These are phyloP conservation scores for Pseudolaguvia tuberculata DNA, from an alignment of 2,113 vertebrate species.

Conservation along the genomic window DNA sequence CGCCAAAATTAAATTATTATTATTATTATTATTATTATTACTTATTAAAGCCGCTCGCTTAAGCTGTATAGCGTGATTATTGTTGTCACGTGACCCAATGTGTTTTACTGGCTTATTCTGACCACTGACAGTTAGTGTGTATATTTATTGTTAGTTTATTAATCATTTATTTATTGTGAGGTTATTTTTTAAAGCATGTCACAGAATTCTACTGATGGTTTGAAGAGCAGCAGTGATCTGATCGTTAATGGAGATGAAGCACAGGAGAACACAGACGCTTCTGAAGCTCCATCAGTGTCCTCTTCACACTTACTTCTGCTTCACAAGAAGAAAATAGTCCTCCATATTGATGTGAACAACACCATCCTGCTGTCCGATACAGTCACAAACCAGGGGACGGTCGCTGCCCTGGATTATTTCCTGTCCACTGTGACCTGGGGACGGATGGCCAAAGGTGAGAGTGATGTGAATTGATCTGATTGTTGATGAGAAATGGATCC, in stretches of 20 bases:
- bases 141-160: background rate
- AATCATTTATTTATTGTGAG: too few species aligned
- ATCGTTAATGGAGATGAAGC: background rate
- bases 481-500: too few species aligned
- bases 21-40: background rate
- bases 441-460: conserved; percentile 49
- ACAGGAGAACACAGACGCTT: background rate
- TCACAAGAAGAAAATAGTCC: conserved; percentile 64
- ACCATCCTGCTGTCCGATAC: conserved; percentile 79
- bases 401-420: conserved; percentile 74
- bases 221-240: background rate
- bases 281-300: conserved; percentile 5
- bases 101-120: background rate
- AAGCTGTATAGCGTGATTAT: background rate
- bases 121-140: background rate
- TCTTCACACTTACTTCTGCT: conserved; percentile 13
- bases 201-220: background rate
- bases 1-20: background rate
- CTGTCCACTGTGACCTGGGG: conserved; percentile 80
- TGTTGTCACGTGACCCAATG: background rate
- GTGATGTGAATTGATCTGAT: background rate
- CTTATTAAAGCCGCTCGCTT: background rate
- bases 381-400: conserved; percentile 68
- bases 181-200: conserved; percentile 13
- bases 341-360: conserved; percentile 84